Evolutionary conservation across 2,113 vertebrate species (phyloP).

Genomic region (Origma solitaria): DNA sequence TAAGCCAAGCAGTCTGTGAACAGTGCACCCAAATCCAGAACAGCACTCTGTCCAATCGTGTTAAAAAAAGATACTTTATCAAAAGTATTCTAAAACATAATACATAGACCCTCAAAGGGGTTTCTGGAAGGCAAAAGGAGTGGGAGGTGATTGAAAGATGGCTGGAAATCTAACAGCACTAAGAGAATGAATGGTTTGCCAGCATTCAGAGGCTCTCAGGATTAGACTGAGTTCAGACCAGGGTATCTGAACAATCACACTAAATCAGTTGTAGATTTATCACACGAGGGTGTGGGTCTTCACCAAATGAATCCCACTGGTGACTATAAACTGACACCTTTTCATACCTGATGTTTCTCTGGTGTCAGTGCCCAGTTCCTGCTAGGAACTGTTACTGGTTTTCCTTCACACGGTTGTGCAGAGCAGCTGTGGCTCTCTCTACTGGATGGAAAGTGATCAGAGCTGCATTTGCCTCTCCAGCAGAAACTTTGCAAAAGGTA

Average conservation of each 20-base stretch:
- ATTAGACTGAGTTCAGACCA: not conserved
- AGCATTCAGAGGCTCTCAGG: not conserved
- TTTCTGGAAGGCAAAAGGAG: not conserved
- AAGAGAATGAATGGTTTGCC: not conserved
- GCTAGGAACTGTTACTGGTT: not conserved
- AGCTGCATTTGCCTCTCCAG: not conserved
- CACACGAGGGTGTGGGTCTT: rapidly evolving
- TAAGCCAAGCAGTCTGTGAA: not conserved
- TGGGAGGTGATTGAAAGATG: not conserved
- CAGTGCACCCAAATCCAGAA: not conserved
- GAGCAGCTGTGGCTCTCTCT: not conserved
- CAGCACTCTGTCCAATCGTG: not conserved
- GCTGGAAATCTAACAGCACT: not conserved
- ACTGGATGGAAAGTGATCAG: not conserved
- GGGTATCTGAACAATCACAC: not conserved
- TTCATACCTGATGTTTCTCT: not conserved
- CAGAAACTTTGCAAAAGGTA: not conserved
- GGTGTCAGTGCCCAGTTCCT: not conserved
- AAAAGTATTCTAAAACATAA: not conserved
- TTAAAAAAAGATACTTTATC: not conserved
- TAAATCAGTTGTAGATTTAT: not conserved
- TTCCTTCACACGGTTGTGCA: rapidly evolving
- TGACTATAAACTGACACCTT: not conserved
- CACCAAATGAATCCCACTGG: not conserved
- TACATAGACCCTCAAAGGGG: not conserved